These are phyloP conservation scores for Rhodeus uyekii DNA, from an alignment of 2,797 vertebrate genomes.

Conservation along the genomic window DNA sequence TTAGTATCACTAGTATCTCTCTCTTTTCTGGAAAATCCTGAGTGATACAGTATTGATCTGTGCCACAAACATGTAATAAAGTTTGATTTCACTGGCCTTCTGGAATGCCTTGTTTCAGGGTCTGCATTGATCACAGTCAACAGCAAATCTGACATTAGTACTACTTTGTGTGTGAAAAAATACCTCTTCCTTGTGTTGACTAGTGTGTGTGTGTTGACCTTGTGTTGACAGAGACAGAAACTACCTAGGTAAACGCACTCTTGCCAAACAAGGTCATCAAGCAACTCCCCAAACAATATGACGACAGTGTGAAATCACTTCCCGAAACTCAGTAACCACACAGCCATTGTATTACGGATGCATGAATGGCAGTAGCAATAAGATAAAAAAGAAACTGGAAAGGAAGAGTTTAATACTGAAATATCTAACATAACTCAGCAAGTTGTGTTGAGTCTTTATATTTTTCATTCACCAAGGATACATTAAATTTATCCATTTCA, in stretches of 20 bases:
- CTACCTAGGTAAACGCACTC: constrained; percentile 58
- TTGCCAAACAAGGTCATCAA: constrained; percentile 33
- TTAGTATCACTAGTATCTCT: too few species aligned
- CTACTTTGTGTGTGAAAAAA: constrained; percentile 26
- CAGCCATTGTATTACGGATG: constrained; percentile 5
- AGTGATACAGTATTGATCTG: constrained; percentile 21
- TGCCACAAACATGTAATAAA: constrained; percentile 12
- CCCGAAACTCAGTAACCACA: constrained; percentile 29
- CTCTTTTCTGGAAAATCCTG: too few species aligned
- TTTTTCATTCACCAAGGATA: too few species aligned
- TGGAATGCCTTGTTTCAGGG: constrained; percentile 17
- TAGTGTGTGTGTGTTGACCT: too few species aligned
- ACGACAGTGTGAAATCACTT: not conserved
- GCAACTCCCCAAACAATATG: not conserved
- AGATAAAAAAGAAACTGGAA: not conserved
- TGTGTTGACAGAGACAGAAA: constrained; percentile 32
- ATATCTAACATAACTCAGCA: not conserved
- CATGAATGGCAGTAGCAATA: not conserved
- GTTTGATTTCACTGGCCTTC: constrained; percentile 15
- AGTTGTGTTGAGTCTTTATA: not conserved
- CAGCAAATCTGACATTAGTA: constrained; percentile 61
- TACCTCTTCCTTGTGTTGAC: constrained; percentile 23
- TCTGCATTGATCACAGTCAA: constrained; percentile 19
- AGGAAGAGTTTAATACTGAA: not conserved
- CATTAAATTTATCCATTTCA: not conserved